These are phyloP conservation scores for Rhizomys pruinosus DNA, from an alignment of 2,113 vertebrate genomes.

Conservation along the genomic window DNA sequence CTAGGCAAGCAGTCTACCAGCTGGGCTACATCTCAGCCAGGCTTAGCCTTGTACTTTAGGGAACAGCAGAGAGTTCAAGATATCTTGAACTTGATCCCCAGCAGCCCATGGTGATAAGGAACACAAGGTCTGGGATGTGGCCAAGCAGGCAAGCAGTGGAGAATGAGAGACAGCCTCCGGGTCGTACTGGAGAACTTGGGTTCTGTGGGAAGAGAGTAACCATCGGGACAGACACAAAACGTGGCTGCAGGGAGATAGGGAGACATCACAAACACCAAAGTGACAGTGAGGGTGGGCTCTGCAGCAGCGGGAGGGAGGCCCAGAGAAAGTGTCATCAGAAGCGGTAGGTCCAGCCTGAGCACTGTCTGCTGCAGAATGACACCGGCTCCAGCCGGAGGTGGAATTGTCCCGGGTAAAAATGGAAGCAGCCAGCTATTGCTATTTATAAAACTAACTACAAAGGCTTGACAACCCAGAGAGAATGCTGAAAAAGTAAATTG, in stretches of 20 bases:
- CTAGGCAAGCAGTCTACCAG: not conserved
- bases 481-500: constrained; percentile 81
- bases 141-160: not conserved
- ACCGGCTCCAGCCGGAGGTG: constrained; percentile 60
- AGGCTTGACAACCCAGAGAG: constrained; percentile 77
- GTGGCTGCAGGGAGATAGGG: not conserved
- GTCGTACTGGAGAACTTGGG: not conserved
- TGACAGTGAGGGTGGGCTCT: not conserved
- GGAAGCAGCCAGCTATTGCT: constrained; percentile 76
- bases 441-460: constrained; percentile 82
- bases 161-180: not conserved
- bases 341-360: not conserved
- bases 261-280: not conserved
- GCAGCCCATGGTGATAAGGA: not conserved
- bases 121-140: not conserved
- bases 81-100: no score
- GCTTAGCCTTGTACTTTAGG: not conserved
- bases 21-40: not conserved
- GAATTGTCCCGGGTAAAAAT: constrained; percentile 76
- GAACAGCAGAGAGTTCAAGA: not conserved
- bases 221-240: not conserved
- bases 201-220: not conserved
- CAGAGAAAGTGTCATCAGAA: not conserved
- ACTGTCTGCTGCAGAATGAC: constrained; percentile 15
- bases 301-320: not conserved